These are phyloP conservation scores for Pomacea canaliculata DNA, from an alignment of 2,888 invertebrate genomes.

Conservation along the genomic window DNA sequence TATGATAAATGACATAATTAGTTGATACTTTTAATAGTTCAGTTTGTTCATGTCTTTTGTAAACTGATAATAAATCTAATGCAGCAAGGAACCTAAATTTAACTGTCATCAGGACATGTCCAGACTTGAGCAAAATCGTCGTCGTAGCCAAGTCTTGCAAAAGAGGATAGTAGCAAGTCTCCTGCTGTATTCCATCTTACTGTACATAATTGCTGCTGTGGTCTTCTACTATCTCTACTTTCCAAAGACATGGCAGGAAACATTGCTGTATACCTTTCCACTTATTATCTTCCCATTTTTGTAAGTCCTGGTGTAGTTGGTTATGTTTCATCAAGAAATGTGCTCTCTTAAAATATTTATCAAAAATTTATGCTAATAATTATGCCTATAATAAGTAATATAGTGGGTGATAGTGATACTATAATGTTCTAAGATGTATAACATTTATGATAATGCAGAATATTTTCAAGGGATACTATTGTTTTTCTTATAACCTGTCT, in stretches of 20 bases:
- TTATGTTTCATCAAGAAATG: background rate
- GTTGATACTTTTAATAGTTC: too few species aligned
- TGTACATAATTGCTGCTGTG: constrained; percentile 78
- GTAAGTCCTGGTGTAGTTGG: constrained; percentile 76
- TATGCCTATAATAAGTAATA: too few species aligned
- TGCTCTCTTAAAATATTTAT: background rate
- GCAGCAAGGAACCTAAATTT: too few species aligned
- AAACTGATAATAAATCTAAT: too few species aligned
- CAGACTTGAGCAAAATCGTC: constrained; percentile 83
- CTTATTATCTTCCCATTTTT: constrained; percentile 84
- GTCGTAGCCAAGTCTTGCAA: constrained; percentile 84
- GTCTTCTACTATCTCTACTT: constrained; percentile 86
- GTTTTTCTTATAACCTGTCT: too few species aligned
- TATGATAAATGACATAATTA: too few species aligned
- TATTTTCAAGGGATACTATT: too few species aligned
- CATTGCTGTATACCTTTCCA: constrained; percentile 82
- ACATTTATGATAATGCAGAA: too few species aligned
- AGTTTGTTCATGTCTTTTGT: too few species aligned
- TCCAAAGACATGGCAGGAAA: constrained; percentile 81
- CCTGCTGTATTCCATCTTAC: constrained; percentile 74
- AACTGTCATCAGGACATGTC: constrained; percentile 77
- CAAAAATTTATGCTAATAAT: too few species aligned
- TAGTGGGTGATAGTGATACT: too few species aligned
- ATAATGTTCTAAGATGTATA: too few species aligned
- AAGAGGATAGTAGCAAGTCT: constrained; percentile 86